Evolutionary conservation across 2,113 vertebrate genomes (phyloP).

Genomic region (Rattus norvegicus): GRCr8 NC_086022.1:115498001-115498500

Average conservation of each 20-base stretch:
- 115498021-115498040: not conserved
- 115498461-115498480: constrained; percentile 45
- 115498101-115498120: not conserved
- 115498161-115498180: constrained; percentile 12
- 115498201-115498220: not conserved
- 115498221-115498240: constrained; percentile 36
- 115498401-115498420: constrained; percentile 36
- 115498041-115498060: not conserved
- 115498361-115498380: constrained; percentile 63
- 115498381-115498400: constrained; percentile 30
- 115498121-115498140: not conserved
- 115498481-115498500: constrained; percentile 66
- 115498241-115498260: not conserved
- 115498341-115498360: constrained; percentile 56
- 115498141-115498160: constrained; percentile 35
- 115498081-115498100: not conserved
- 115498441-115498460: constrained; percentile 46
- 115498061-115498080: not conserved
- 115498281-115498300: not conserved
- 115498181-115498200: not conserved
- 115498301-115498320: constrained; percentile 38
- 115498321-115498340: constrained; percentile 62
- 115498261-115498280: not conserved
- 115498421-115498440: constrained; percentile 56
- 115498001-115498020: not conserved